Percentiles rank a stretch among this genome's conserved stretches.
Conservation (phyloP, 2,113 vertebrate genomes). For the Anhinga anhinga region DNA sequence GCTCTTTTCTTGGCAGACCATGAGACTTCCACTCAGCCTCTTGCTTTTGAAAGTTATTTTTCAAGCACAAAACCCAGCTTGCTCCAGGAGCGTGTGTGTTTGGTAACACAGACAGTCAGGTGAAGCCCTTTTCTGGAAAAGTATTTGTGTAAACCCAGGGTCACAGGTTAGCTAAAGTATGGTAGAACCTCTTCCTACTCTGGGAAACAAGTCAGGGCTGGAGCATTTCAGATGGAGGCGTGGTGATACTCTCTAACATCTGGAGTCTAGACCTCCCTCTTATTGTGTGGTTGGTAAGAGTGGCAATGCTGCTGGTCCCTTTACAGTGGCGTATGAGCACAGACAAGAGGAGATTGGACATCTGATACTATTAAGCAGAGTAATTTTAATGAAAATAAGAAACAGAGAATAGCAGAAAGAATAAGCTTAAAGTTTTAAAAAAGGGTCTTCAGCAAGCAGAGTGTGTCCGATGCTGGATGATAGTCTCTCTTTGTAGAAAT, state of each 20-base stretch:
- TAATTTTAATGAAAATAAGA: neutral
- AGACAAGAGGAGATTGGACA: neutral
- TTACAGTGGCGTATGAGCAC: rapidly evolving
- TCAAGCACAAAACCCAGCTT: neutral
- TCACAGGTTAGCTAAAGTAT: neutral
- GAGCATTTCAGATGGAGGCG: neutral
- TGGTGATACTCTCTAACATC: neutral
- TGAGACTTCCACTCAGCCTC: rapidly evolving
- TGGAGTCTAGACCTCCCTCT: neutral
- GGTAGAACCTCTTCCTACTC: neutral
- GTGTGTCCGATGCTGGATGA: rapidly evolving
- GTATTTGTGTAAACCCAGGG: neutral
- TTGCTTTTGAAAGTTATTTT: neutral
- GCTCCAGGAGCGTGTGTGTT: neutral
- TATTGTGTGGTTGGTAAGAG: too few relatives aligned
- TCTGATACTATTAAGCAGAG: neutral
- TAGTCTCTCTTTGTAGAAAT: neutral
- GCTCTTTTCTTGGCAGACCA: neutral
- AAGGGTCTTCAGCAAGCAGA: neutral
- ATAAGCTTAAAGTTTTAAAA: neutral
- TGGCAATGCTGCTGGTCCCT: neutral
- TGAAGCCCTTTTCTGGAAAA: neutral
- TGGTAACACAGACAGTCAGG: neutral
- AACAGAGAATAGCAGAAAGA: neutral
- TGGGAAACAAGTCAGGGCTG: neutral